phyloP scores from a whole-genome alignment of 2,797 vertebrate species.

The Lepilemur septentrionalis region DNA sequence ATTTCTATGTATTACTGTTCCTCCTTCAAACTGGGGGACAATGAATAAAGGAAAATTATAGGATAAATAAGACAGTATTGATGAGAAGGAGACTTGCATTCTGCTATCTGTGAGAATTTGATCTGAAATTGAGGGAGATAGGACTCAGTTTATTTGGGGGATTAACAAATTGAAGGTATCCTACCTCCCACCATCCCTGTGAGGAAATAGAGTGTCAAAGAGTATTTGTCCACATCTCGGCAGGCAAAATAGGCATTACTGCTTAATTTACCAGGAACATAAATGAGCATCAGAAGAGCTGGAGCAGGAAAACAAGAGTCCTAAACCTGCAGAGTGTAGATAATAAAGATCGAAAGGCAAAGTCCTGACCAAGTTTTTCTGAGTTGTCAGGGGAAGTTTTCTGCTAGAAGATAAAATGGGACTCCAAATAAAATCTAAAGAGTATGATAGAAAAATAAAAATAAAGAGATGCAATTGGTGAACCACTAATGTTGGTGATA shows the following conservation, averaged over 20 bases:
- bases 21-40: not conserved
- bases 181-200: not conserved
- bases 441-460: not conserved
- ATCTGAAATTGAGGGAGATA: not conserved
- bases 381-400: not conserved
- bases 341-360: not conserved
- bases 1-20: not conserved
- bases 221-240: not conserved
- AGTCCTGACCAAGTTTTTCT: not conserved
- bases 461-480: not conserved
- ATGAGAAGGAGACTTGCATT: rapidly evolving
- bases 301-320: not conserved
- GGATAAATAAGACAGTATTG: not conserved
- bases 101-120: rapidly evolving
- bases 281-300: not conserved
- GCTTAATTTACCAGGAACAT: not conserved
- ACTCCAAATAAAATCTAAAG: not conserved
- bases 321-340: not conserved
- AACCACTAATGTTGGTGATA: not conserved
- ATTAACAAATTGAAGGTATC: not conserved
- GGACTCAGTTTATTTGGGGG: not conserved
- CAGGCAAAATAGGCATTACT: not conserved
- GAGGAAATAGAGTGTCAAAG: not conserved
- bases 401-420: not conserved
- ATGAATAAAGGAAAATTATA: not conserved